Evolutionary conservation across 2,113 vertebrate genomes (phyloP), one percentile per base, ranked within the genome.

Genomic region (Hippocampus barbouri): DNA sequence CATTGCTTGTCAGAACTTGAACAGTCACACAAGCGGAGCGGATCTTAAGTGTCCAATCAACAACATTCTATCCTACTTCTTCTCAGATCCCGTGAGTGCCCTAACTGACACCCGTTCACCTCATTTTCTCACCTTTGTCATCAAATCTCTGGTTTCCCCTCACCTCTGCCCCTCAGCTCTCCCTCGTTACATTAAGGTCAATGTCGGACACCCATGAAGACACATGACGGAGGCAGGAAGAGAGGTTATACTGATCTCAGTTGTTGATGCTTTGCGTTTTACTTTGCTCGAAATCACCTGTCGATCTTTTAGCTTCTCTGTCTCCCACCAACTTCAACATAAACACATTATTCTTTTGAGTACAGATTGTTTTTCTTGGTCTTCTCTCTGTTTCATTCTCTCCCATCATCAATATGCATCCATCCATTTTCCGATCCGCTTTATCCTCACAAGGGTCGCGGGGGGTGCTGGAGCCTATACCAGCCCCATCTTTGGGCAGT

Each of bases 221-320:
- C 30, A 66, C 63, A 49, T 25, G 57, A 30, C 2, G 71, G 74
- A 76, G 66, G 66, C 66, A 69, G 64, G 59, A 66, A 79, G 72
- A 84, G 77, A 79, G 72, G 79, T 83, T 84, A 45, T 10, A 45
- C 43, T 45, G 83, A 87, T 89, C 83, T 86, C 79, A 77, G 83
- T 89, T 83, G 83, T 70, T 76, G 79, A 68, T 80, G 47, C 68
- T 67, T 23, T 62, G 8, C 3, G 30, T 71, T 72, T 62, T 41
- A 59, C 49, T 72, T 68, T 27, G 1, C 18, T 30, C 5, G n/a
- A 12, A 40, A 10, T 66, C 30, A 34, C 30, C 30, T 34, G 5
- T 34, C 5, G 30, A 47, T 45, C 7, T 10, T n/a, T 54, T 67
- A 8, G 23, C 23, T 65, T 79, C 23, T 61, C 40, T 60, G 70